Base-by-base conservation (phyloP, 1,140 invertebrate genomes). In the Oryctes rhinoceros region DNA sequence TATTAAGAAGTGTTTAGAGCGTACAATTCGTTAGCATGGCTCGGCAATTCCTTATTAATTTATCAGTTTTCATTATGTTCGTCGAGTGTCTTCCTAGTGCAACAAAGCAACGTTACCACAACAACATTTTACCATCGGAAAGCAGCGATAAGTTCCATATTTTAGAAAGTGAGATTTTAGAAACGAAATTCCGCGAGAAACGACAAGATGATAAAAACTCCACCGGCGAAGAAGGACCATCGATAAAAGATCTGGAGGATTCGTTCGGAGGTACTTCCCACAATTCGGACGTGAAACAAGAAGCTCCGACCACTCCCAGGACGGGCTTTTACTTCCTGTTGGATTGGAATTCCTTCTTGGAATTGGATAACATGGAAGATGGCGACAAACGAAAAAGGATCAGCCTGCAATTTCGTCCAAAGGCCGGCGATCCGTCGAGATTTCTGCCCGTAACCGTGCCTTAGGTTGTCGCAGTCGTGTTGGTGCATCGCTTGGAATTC, bases 341-440 rank as follows among this genome's bases (percentile, higher is more conserved):
- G 0, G 95, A 96, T 84, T 95, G 94, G 94, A 96, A 96, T 84
- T 91, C 93, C 11, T 96, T 96, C 84, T 88, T 96, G 4, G 94
- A 95, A 86, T 94, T 96, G 4, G 94, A 94, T 37, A 89, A 91
- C 74, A 93, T 94, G 15, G 92, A 91, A 78, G 92, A 92, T 47
- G 65, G 65, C 4, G 18, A 39, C 7, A 37, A 76, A 47, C 13
- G 75, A 20, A 92, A 92, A 77, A 93, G 93, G 87, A 92, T 96
- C 0, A 94, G 95, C 84, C 90, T 96, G 81, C 90, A 92, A 83
- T 94, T 96, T 83, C 90, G 93, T 79, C 95, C 95, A 0, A 95
- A 94, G 89, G 90, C 93, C 62, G 95, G 95, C 1, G 94, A 96
- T 86, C 93, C 93, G 74, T 90, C 92, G 75, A 91, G 93, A 87